A percentile compares a stretch with the other conserved stretches of the same genome.
These are phyloP conservation scores for Ophion ventricosus DNA, from an alignment of 2,888 invertebrate species.

Conservation along the genomic window DNA sequence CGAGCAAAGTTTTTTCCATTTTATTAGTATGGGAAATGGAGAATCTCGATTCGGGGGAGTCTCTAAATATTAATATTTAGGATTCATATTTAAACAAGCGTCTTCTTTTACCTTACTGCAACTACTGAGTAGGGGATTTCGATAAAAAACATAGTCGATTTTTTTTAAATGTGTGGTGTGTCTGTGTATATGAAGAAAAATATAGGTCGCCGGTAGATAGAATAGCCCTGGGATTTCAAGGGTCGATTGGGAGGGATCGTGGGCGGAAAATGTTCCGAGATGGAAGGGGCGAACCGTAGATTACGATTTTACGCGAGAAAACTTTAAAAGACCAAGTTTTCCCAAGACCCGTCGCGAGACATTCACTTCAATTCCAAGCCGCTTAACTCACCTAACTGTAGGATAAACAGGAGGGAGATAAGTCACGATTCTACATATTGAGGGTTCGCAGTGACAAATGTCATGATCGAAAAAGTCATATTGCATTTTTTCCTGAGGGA, in stretches of 20 bases:
- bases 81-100: too few relatives aligned
- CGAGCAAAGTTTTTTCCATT: too few relatives aligned
- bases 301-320: conserved; percentile 41
- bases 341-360: conserved; percentile 29
- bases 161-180: background rate
- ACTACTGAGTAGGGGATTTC: too few relatives aligned
- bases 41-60: too few relatives aligned
- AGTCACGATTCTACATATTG: conserved; percentile 13
- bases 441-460: conserved; percentile 9
- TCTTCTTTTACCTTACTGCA: too few relatives aligned
- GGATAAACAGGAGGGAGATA: conserved; percentile 9
- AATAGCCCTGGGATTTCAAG: conserved; percentile 36
- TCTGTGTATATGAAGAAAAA: background rate
- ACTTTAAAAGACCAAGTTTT: conserved; percentile 41
- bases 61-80: too few relatives aligned
- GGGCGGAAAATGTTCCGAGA: conserved; percentile 35
- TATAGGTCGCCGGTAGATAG: conserved; percentile 2
- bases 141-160: too few relatives aligned
- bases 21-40: too few relatives aligned
- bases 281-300: conserved; percentile 36
- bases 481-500: background rate
- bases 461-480: background rate
- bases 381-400: conserved; percentile 20
- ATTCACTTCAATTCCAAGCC: conserved; percentile 39
- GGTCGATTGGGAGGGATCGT: background rate